Percentiles rank a stretch among this genome's conserved stretches.
phyloP scores from a whole-genome alignment of 2,797 vertebrate genomes.

The Galaxias olidus region DNA sequence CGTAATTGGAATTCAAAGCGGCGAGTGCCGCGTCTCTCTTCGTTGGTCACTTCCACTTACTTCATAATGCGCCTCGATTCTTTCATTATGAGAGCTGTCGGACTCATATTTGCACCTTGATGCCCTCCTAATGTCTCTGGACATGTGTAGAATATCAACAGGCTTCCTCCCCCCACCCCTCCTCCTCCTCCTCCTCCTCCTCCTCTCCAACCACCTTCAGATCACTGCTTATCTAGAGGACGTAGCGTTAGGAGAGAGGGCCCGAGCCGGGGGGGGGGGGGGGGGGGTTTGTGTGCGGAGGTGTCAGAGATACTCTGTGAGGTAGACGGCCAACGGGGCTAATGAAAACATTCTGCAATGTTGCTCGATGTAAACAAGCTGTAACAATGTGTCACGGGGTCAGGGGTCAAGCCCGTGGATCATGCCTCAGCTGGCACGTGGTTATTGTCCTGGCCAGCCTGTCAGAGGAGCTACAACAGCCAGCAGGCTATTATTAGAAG shows the following conservation, averaged over 20 bases:
- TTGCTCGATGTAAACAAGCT: slow-evolving; percentile 76
- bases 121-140: slow-evolving; percentile 89
- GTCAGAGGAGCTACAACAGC: slow-evolving; percentile 65
- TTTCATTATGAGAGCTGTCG: slow-evolving; percentile 95
- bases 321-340: slow-evolving; percentile 41
- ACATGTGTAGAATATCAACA: slow-evolving; percentile 84
- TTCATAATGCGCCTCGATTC: slow-evolving; percentile 88
- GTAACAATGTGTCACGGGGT: slow-evolving; percentile 69
- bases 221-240: slow-evolving; percentile 20
- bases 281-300: slow-evolving; percentile 10
- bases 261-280: slow-evolving; percentile 16
- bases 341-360: slow-evolving; percentile 72
- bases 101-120: slow-evolving; percentile 95
- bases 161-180: slow-evolving; percentile 28
- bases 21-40: slow-evolving; percentile 84
- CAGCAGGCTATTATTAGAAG: slow-evolving; percentile 67
- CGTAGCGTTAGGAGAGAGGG: slow-evolving; percentile 20
- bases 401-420: slow-evolving; percentile 76
- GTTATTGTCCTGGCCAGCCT: slow-evolving; percentile 68
- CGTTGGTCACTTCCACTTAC: slow-evolving; percentile 92
- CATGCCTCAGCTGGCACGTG: slow-evolving; percentile 72
- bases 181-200: slow-evolving; percentile 1
- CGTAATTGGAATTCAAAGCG: slow-evolving; percentile 91
- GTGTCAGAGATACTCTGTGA: slow-evolving; percentile 32
- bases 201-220: slow-evolving; percentile 19